Percentiles rank a stretch among this genome's conserved stretches.
phyloP scores from a whole-genome alignment of 2,113 vertebrate species.

The Lethenteron reissneri region DNA sequence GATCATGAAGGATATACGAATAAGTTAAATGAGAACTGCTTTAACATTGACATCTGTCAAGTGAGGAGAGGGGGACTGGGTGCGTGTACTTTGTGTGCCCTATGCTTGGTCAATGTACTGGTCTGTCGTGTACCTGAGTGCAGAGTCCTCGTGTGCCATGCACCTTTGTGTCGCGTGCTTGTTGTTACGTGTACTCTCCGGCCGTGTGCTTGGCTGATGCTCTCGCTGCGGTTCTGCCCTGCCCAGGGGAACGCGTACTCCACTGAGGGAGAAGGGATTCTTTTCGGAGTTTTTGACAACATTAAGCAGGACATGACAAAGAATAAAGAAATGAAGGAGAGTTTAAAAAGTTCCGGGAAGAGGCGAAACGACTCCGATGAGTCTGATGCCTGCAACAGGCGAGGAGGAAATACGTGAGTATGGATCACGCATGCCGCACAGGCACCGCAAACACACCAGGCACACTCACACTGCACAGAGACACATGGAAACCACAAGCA shows the following conservation, averaged over 20 bases:
- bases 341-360: constrained; percentile 67
- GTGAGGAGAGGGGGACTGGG: too few species aligned
- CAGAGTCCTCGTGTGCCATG: not conserved
- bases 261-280: constrained; percentile 48
- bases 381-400: constrained; percentile 61
- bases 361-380: constrained; percentile 76
- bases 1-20: too few species aligned
- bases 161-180: not conserved
- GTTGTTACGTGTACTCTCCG: not conserved
- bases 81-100: not conserved
- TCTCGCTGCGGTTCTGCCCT: not conserved
- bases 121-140: not conserved
- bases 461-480: too few species aligned
- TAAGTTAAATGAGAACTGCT: too few species aligned
- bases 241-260: constrained; percentile 2
- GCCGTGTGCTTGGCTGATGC: not conserved
- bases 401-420: constrained; percentile 68
- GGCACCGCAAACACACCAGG: too few species aligned
- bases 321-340: constrained; percentile 94
- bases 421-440: too few species aligned
- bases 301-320: constrained; percentile 74
- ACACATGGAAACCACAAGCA: too few species aligned
- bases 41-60: too few species aligned
- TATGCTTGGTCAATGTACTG: constrained; percentile 2
- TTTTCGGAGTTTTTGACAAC: constrained; percentile 61